Base-by-base conservation (phyloP, 2,113 vertebrate genomes). In the Hyla sarda region DNA sequence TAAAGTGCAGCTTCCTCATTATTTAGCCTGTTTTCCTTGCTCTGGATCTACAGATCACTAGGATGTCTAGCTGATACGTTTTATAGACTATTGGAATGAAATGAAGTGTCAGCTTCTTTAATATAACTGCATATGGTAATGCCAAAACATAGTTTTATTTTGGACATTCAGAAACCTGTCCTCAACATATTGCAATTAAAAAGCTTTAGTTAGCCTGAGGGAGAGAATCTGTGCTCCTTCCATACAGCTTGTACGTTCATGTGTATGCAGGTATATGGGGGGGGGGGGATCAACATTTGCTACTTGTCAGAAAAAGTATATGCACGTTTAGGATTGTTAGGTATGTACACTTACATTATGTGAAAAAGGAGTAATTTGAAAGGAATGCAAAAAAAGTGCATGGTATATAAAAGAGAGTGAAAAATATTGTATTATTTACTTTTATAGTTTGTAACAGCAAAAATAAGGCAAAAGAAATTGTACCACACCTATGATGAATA, bases 101-200 rank as follows among this genome's bases (percentile, higher is more conserved):
- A 54, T 65, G 19, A 82, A 82, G n/a, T 67, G 21, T 17, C 25
- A 67, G 34, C 25, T 82, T 8, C 41, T n/a, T 52, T 69, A n/a
- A 50, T 69, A 69, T 37, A 37, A 37, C 32, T 69, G 82, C 67
- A 72, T 52, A 54, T 84, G 54, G 30, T 32, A 19, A 19, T 62
- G 28, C 54, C 32, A 54, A 45, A 28, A 58, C n/a, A 62, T 62
- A 84, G 32, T 19, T 62, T 47, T 76, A 25, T 45, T 54, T 76
- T 47, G 56, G 83, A 65, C 73, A 52, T 77, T 84, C 56, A 52
- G 25, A 50, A 48, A 77, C 73, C n/a, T 65, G 83, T 50, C 45
- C 56, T 77, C 34, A 62, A 60, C 71, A 84, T 84, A 76, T 62
- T 62, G 32, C 41, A 76, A 84, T 48, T 65, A 62, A 48, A 52